phyloP scores from a whole-genome alignment of 2,113 vertebrate genomes.

The Saimiri boliviensis region DNA sequence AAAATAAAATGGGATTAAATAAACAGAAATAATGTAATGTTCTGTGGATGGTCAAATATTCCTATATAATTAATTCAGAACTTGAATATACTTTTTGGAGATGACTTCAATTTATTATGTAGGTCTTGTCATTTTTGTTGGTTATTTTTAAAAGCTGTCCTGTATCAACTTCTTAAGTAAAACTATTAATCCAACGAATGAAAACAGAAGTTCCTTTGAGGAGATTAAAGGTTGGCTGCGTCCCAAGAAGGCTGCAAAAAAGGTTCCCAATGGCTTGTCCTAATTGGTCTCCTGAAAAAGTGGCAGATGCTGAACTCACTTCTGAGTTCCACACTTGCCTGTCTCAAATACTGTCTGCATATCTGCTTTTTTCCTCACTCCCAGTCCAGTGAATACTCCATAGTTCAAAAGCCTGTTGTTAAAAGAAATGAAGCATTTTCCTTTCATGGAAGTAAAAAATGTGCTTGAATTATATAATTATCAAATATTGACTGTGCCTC shows the following conservation, averaged over 20 bases:
- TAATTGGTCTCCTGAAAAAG: background rate
- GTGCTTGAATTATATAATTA: background rate
- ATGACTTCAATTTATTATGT: background rate
- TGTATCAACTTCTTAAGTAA: background rate
- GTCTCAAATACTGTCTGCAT: background rate
- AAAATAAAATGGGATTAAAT: background rate
- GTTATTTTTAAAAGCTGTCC: background rate
- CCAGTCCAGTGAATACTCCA: background rate
- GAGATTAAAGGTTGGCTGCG: background rate
- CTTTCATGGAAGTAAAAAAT: background rate
- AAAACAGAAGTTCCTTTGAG: conserved; percentile 16
- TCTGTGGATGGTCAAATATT: background rate
- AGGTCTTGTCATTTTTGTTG: background rate
- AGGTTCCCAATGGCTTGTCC: background rate
- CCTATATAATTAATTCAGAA: conserved; percentile 21
- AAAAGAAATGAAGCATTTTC: background rate
- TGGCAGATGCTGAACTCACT: background rate
- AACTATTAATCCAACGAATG: background rate
- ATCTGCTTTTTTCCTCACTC: background rate
- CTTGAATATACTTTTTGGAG: background rate
- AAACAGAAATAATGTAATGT: background rate
- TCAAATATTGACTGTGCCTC: background rate
- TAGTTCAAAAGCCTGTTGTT: background rate
- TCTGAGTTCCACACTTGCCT: background rate
- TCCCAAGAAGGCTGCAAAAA: background rate